A percentile compares a stretch with the other conserved stretches of the same genome.
Evolutionary conservation across 1,140 invertebrate species (phyloP).

Genomic region (Nebria ingens): DNA sequence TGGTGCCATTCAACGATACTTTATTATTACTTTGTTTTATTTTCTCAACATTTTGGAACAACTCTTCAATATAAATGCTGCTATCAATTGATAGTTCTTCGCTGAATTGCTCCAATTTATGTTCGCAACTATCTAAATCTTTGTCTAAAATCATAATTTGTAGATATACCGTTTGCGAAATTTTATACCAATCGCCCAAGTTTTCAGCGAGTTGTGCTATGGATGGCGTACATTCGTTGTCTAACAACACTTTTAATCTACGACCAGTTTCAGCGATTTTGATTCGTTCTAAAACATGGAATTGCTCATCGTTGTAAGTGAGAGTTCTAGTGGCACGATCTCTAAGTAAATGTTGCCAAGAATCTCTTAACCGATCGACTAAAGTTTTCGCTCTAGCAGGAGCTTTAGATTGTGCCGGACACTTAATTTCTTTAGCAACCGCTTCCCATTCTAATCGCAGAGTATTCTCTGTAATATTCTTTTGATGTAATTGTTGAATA

Average conservation of each 20-base stretch:
- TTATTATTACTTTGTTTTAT: neutral
- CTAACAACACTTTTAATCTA: conserved; percentile 51
- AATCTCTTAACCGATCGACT: conserved; percentile 70
- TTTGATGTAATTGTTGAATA: conserved; percentile 45
- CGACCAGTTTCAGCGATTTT: conserved; percentile 61
- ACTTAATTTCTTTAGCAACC: conserved; percentile 52
- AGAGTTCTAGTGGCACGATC: conserved; percentile 74
- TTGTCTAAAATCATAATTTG: conserved; percentile 66
- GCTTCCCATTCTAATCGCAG: conserved; percentile 62
- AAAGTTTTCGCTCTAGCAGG: conserved; percentile 61
- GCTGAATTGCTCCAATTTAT: conserved; percentile 26
- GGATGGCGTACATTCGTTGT: conserved; percentile 51
- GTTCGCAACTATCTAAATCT: conserved; percentile 43
- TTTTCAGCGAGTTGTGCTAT: conserved; percentile 58
- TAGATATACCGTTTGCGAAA: conserved; percentile 66
- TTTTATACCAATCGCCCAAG: conserved; percentile 75
- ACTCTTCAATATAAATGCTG: conserved; percentile 22
- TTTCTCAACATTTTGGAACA: conserved; percentile 16
- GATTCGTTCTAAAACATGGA: conserved; percentile 79
- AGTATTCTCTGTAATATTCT: conserved; percentile 43
- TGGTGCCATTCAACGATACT: neutral
- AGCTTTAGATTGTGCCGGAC: conserved; percentile 53
- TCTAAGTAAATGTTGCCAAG: conserved; percentile 82
- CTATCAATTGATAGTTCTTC: conserved; percentile 25
- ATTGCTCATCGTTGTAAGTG: conserved; percentile 88